These are phyloP conservation scores for Helarctos malayanus DNA, from an alignment of 2,797 vertebrate genomes.

Conservation along the genomic window DNA sequence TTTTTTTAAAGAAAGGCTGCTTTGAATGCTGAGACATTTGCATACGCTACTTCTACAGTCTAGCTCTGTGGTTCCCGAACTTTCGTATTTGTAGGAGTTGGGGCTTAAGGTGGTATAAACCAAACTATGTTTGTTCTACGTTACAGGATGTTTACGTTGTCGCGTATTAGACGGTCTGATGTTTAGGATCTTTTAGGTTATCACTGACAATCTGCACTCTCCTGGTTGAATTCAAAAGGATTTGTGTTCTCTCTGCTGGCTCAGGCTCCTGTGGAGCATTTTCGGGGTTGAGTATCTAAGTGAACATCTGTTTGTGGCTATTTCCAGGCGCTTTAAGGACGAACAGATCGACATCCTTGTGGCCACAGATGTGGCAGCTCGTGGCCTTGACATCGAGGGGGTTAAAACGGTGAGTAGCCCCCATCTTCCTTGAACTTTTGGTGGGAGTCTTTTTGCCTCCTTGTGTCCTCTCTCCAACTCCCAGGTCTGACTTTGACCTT, in stretches of 20 bases:
- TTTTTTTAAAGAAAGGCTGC: not conserved
- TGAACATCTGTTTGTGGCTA: conserved; percentile 46
- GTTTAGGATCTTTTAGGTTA: not conserved
- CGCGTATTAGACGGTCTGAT: not conserved
- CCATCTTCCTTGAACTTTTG: not conserved
- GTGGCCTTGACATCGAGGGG: conserved; percentile 97
- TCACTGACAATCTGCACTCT: not conserved
- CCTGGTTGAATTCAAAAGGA: not conserved
- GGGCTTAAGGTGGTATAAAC: not conserved
- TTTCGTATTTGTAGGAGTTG: not conserved
- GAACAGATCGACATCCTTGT: conserved; percentile 98
- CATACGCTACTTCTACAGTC: not conserved
- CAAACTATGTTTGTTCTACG: fast-evolving
- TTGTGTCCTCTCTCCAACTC: too few relatives aligned
- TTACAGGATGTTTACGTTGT: not conserved
- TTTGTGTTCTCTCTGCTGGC: not conserved
- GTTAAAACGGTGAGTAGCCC: conserved; percentile 95
- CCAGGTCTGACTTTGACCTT: not conserved
- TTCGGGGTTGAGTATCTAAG: not conserved
- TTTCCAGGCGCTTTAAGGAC: conserved; percentile 96
- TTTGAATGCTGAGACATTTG: not conserved
- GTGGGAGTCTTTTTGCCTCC: not conserved
- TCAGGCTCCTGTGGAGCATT: not conserved
- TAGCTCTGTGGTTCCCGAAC: not conserved
- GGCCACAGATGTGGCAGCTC: conserved; percentile 97